Conservation (phyloP, 1,140 invertebrate species). For the Hermetia illucens region DNA sequence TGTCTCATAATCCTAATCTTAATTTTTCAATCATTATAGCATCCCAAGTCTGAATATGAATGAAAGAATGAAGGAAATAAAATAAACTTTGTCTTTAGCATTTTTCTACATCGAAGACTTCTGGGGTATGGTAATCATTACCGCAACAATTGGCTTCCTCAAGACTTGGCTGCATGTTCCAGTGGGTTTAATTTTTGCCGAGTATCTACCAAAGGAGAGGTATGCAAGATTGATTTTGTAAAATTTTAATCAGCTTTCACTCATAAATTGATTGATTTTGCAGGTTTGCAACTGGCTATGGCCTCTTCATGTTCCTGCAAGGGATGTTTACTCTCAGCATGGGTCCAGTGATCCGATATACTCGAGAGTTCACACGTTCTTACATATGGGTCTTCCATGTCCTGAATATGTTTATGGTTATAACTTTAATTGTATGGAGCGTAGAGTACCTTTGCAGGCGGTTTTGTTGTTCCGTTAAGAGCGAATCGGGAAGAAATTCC, state of each 20-base stretch:
- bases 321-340: slow-evolving; percentile 29
- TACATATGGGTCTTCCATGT: slow-evolving; percentile 25
- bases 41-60: too few species aligned
- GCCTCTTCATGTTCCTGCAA: slow-evolving; percentile 44
- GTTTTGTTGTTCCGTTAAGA: too few species aligned
- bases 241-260: too few species aligned
- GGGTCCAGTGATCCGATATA: slow-evolving; percentile 22
- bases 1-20: too few species aligned
- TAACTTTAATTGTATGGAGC: too few species aligned
- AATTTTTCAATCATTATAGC: too few species aligned
- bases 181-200: slow-evolving; percentile 42
- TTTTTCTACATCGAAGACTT: slow-evolving; percentile 21
- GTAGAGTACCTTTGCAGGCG: too few species aligned
- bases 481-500: too few species aligned
- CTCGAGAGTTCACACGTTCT: slow-evolving; percentile 22
- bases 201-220: slow-evolving; percentile 43
- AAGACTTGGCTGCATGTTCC: slow-evolving; percentile 39
- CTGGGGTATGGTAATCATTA: slow-evolving; percentile 30
- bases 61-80: too few species aligned
- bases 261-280: too few species aligned
- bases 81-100: slow-evolving; percentile 11
- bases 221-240: slow-evolving; percentile 3
- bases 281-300: slow-evolving; percentile 44
- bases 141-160: slow-evolving; percentile 37
- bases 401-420: slow-evolving; percentile 27